Evolutionary conservation across 64 coral and sea anemone species (phyloP).

Genomic region (Orbicella faveolata): DNA sequence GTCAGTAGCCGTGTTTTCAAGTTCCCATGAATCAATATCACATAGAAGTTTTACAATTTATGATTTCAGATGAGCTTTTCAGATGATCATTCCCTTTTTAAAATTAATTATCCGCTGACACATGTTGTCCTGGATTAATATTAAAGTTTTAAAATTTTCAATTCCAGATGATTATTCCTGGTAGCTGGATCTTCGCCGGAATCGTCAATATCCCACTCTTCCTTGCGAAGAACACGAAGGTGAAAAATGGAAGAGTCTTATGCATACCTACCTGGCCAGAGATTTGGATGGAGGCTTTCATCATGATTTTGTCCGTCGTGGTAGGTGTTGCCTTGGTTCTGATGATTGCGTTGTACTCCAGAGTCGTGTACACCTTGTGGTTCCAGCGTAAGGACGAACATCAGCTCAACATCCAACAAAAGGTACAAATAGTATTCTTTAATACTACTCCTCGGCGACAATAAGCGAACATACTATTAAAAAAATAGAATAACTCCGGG

Average conservation of each 20-base stretch:
- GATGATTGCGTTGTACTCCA: constrained; percentile 45
- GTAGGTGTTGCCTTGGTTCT: constrained; percentile 2
- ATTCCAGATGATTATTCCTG: constrained; percentile 2
- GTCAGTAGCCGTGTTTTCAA: no score
- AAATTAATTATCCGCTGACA: no score
- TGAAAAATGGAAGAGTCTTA: no score
- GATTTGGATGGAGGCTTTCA: constrained; percentile 5
- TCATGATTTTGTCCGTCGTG: not conserved
- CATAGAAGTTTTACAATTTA: no score
- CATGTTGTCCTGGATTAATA: no score
- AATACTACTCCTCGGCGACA: no score
- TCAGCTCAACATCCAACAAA: not conserved
- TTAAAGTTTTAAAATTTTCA: not conserved
- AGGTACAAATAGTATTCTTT: not conserved
- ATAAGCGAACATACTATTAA: no score
- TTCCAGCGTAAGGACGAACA: constrained; percentile 8
- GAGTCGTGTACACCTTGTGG: constrained; percentile 43
- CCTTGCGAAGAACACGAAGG: no score
- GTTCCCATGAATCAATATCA: no score
- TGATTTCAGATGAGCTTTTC: no score
- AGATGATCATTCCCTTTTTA: no score
- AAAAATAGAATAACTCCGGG: no score
- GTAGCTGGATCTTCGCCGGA: not conserved
- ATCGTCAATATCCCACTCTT: not conserved
- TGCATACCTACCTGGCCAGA: constrained; percentile 9